These are phyloP conservation scores for Chiloscyllium punctatum DNA, from an alignment of 2,797 vertebrate species.

Conservation along the genomic window DNA sequence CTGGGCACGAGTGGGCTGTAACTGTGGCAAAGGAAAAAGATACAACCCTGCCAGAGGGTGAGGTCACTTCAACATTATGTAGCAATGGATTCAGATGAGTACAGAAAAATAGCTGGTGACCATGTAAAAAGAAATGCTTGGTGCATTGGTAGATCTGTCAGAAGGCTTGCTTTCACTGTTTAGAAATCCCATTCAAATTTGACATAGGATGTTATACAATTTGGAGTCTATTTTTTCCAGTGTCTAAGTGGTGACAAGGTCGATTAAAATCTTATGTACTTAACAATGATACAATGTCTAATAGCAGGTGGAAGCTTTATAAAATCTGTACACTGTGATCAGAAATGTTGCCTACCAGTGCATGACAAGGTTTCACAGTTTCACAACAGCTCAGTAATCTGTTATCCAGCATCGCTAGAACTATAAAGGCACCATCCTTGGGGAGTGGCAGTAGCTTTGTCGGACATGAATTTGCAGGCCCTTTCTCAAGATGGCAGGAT, in stretches of 20 bases:
- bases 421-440: too few relatives aligned
- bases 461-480: too few relatives aligned
- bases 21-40: not conserved
- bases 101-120: not conserved
- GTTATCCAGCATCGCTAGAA: too few relatives aligned
- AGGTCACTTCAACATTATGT: not conserved
- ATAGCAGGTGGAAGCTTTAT: not conserved
- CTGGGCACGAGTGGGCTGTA: not conserved
- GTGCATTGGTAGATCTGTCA: not conserved
- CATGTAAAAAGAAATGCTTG: not conserved
- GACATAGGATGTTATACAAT: not conserved
- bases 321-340: not conserved
- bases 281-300: not conserved
- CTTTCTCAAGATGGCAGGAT: too few relatives aligned
- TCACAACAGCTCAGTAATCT: not conserved
- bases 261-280: not conserved
- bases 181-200: not conserved
- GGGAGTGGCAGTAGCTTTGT: too few relatives aligned
- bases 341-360: not conserved
- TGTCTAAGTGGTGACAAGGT: not conserved
- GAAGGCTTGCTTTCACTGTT: not conserved
- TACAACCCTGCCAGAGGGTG: not conserved
- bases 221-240: not conserved
- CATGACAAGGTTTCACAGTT: not conserved
- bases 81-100: not conserved